Base-by-base conservation (phyloP, 2,888 invertebrate species). In the Aspidapion aeneum region DNA sequence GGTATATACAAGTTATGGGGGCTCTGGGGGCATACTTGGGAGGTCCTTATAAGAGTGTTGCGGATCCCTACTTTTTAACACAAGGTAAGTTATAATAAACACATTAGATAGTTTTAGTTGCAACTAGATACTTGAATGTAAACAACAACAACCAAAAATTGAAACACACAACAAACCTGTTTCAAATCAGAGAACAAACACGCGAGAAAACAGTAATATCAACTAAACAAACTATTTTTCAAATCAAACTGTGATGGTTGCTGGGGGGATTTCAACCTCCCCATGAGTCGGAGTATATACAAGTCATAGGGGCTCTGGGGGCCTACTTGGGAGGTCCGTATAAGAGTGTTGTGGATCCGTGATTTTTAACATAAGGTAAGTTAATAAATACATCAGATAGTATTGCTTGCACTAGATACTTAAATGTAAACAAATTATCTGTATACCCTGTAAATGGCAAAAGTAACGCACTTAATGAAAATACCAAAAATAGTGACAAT, bases 351-450 rank as follows among this genome's bases (percentile, higher is more conserved):
- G 87, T 89, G 21, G 82, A 86, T 67, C 90, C 90, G 0, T 90
- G 90, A 75, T 90, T 90, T 79, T 75, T 89, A 57, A 86, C 88
- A 49, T 89, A 89, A 85, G 89, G 89, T 87, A 81, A 68, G 73
- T 59, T 5, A 9, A 52, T 52, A 19, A n/a, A 9, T 9, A 48
- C 49, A 48, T n/a, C 49, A 48, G 49, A n/a, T n/a, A n/a, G n/a
- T n/a, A n/a, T n/a, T n/a, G n/a, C n/a, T n/a, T 85, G n/a, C n/a
- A n/a, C n/a, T n/a, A n/a, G n/a, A n/a, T n/a, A n/a, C n/a, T n/a
- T n/a, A n/a, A n/a, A n/a, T n/a, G n/a, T n/a, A n/a, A n/a, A n/a
- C n/a, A n/a, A n/a, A n/a, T n/a, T n/a, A n/a, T n/a, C n/a, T n/a
- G n/a, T n/a, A n/a, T n/a, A n/a, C n/a, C n/a, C n/a, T n/a, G n/a